These are phyloP conservation scores for Forbesichthys agassizii DNA, from an alignment of 2,113 vertebrate genomes.

Conservation along the genomic window DNA sequence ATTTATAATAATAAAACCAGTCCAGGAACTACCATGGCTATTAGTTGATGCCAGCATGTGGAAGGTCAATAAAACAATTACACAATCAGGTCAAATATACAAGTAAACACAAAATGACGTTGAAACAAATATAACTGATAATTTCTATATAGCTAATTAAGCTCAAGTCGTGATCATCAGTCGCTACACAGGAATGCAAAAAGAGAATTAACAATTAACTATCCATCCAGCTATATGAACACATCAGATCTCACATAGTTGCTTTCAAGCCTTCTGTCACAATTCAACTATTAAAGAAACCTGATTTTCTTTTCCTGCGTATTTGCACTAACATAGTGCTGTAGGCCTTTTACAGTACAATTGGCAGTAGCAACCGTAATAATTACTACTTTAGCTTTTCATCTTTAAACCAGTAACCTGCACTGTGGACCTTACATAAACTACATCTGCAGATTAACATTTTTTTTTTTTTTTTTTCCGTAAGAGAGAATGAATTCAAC, in stretches of 20 bases:
- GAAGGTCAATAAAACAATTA: conserved; percentile 53
- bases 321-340: conserved; percentile 24
- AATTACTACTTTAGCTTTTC: neutral
- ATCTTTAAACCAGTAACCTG: neutral
- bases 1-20: conserved; percentile 64
- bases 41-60: conserved; percentile 57
- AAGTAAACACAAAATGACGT: conserved; percentile 46
- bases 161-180: no score
- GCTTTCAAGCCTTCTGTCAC: conserved; percentile 8
- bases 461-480: neutral
- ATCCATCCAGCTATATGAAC: neutral
- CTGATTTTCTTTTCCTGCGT: conserved; percentile 5
- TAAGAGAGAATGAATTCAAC: no score
- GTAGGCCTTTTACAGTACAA: neutral
- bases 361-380: neutral
- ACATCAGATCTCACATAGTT: neutral
- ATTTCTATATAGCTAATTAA: neutral
- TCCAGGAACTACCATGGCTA: conserved; percentile 38
- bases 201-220: neutral
- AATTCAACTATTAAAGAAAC: neutral
- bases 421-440: conserved; percentile 27
- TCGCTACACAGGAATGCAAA: neutral
- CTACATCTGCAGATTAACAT: conserved; percentile 20
- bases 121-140: conserved; percentile 2
- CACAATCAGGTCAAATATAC: conserved; percentile 56